Conservation (phyloP, 2,888 invertebrate species). For the Aleiodes alternator region DNA sequence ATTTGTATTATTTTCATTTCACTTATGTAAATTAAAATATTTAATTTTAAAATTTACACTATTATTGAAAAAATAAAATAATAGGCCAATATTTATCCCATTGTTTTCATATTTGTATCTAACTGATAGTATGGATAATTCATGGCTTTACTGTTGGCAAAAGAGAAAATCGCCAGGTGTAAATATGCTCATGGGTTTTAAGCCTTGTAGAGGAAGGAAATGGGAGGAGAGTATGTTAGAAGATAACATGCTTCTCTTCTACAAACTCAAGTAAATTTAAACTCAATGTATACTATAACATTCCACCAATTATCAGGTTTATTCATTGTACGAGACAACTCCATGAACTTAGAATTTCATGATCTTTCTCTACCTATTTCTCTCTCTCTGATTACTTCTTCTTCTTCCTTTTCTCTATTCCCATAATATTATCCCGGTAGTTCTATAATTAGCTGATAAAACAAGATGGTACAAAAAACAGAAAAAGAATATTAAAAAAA, state of each 20-base stretch:
- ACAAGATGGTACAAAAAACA: background rate
- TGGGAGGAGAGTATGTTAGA: constrained; percentile 40
- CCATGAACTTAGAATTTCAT: constrained; percentile 63
- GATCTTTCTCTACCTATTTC: constrained; percentile 51
- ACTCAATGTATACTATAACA: constrained; percentile 43
- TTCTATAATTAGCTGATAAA: constrained; percentile 54
- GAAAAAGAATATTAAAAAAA: background rate
- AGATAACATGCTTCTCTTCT: constrained; percentile 43
- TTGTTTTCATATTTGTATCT: constrained; percentile 31
- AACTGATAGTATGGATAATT: constrained; percentile 24
- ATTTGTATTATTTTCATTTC: background rate
- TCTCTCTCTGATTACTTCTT: constrained; percentile 29
- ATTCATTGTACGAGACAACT: constrained; percentile 63
- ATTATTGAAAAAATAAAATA: background rate
- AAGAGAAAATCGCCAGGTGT: constrained; percentile 31
- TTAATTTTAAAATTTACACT: background rate
- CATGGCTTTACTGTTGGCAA: constrained; percentile 19
- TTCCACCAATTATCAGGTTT: constrained; percentile 63
- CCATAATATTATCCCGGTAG: constrained; percentile 43
- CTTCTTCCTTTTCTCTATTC: constrained; percentile 26
- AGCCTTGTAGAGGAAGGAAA: constrained; percentile 39
- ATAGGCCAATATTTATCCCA: background rate
- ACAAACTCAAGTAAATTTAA: constrained; percentile 43
- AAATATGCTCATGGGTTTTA: constrained; percentile 14
- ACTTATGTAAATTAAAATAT: background rate